These are phyloP conservation scores for Terebella lapidaria DNA, from an alignment of 2,888 invertebrate species.

Conservation along the genomic window DNA sequence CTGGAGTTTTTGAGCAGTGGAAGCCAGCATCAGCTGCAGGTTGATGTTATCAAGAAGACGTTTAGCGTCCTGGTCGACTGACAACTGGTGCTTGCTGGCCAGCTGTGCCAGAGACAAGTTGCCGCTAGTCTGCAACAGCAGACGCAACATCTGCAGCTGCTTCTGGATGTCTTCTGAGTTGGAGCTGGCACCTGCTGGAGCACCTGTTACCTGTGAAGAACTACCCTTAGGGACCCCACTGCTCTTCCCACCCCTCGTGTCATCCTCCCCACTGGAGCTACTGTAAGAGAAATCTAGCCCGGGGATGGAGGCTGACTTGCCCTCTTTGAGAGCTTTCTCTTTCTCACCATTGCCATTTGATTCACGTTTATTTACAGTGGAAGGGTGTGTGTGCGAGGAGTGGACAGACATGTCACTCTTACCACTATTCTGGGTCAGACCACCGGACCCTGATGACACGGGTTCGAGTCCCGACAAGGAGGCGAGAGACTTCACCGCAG, in stretches of 20 bases:
- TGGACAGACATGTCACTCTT: not conserved
- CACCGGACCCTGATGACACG: not conserved
- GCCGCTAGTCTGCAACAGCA: not conserved
- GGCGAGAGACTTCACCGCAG: not conserved
- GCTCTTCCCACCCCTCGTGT: not conserved
- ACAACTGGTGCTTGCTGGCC: not conserved
- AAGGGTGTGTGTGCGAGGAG: not conserved
- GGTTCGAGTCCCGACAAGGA: not conserved
- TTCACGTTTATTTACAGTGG: not conserved
- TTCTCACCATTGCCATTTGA: not conserved
- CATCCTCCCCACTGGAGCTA: not conserved
- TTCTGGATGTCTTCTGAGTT: not conserved
- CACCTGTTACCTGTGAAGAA: not conserved
- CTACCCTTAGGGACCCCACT: too few species aligned
- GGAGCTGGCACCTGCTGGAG: not conserved
- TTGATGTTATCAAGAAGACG: slow-evolving; percentile 1
- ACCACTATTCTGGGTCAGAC: not conserved
- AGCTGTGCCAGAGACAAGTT: not conserved
- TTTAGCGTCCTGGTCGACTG: not conserved
- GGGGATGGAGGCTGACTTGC: not conserved
- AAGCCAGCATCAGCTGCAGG: not conserved
- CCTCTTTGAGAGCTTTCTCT: not conserved
- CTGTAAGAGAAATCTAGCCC: not conserved
- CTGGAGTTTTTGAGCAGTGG: not conserved
- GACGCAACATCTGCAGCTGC: not conserved